Percentiles rank a stretch among this genome's conserved stretches.
Evolutionary conservation across 2,888 invertebrate genomes (phyloP).

Genomic region (Agrilus cyanescens): DNA sequence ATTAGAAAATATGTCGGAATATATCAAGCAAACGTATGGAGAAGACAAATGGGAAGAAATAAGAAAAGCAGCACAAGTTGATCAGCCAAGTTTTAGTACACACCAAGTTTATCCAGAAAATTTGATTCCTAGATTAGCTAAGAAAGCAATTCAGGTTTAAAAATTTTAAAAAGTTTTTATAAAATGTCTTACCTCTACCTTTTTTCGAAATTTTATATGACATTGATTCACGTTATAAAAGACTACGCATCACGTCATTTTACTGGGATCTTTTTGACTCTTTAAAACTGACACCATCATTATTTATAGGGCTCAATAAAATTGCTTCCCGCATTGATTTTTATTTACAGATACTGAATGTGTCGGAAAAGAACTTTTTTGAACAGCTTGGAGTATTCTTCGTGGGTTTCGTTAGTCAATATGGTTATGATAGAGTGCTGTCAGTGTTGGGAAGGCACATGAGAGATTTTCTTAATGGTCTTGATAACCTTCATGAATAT

Average conservation of each 20-base stretch:
- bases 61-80: slow-evolving; percentile 71
- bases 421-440: slow-evolving; percentile 85
- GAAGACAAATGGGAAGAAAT: slow-evolving; percentile 92
- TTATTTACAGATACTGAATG: slow-evolving; percentile 60
- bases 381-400: slow-evolving; percentile 91
- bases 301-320: too few species aligned
- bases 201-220: neutral
- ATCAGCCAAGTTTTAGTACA: slow-evolving; percentile 76
- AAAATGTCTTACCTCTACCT: neutral
- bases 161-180: slow-evolving; percentile 4
- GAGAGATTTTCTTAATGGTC: slow-evolving; percentile 88
- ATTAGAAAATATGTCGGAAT: slow-evolving; percentile 87
- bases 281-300: too few species aligned
- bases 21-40: slow-evolving; percentile 85
- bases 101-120: slow-evolving; percentile 92
- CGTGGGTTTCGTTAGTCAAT: slow-evolving; percentile 86
- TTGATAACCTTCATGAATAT: slow-evolving; percentile 96
- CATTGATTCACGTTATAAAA: too few species aligned
- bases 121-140: slow-evolving; percentile 71
- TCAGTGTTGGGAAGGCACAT: slow-evolving; percentile 87
- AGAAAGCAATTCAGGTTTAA: slow-evolving; percentile 71
- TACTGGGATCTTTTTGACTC: too few species aligned
- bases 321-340: slow-evolving; percentile 4
- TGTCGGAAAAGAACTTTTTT: slow-evolving; percentile 83
- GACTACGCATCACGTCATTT: too few species aligned